phyloP scores from a whole-genome alignment of 53 echinoderm and acorn worm species.

The Echinarachnius parma region DNA sequence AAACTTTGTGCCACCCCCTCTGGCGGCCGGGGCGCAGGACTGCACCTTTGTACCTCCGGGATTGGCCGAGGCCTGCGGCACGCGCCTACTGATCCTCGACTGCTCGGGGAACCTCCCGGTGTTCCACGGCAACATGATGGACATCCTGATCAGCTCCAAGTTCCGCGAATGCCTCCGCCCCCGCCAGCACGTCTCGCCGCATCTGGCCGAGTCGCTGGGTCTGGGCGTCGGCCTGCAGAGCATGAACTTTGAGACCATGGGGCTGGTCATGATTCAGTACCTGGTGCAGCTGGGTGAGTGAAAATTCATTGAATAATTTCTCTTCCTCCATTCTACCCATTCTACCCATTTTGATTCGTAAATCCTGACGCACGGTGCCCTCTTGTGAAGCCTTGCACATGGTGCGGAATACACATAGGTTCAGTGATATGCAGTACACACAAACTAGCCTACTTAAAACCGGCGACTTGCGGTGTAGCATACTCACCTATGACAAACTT shows the following conservation, averaged over 20 bases:
- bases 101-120: conserved; percentile 79
- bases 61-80: conserved; percentile 69
- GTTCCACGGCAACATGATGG: conserved; percentile 87
- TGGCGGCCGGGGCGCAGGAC: conserved; percentile 69
- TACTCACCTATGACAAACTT: too few species aligned
- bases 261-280: conserved; percentile 90
- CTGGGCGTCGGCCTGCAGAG: conserved; percentile 69
- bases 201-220: conserved; percentile 62
- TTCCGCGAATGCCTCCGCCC: conserved; percentile 83
- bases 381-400: too few species aligned
- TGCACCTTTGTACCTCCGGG: conserved; percentile 83
- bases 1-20: conserved; percentile 80
- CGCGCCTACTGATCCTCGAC: conserved; percentile 74
- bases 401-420: too few species aligned
- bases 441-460: too few species aligned
- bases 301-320: too few species aligned
- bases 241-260: conserved; percentile 92
- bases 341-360: too few species aligned
- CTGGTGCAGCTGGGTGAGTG: conserved; percentile 87
- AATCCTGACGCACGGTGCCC: too few species aligned
- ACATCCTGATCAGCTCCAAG: conserved; percentile 72
- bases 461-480: too few species aligned
- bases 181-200: conserved; percentile 63
- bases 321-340: too few species aligned
- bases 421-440: too few species aligned